Percentiles rank a stretch among this genome's conserved stretches.
Evolutionary conservation across 1,140 invertebrate genomes (phyloP).

Genomic region (Drosophila pectinifera): DNA sequence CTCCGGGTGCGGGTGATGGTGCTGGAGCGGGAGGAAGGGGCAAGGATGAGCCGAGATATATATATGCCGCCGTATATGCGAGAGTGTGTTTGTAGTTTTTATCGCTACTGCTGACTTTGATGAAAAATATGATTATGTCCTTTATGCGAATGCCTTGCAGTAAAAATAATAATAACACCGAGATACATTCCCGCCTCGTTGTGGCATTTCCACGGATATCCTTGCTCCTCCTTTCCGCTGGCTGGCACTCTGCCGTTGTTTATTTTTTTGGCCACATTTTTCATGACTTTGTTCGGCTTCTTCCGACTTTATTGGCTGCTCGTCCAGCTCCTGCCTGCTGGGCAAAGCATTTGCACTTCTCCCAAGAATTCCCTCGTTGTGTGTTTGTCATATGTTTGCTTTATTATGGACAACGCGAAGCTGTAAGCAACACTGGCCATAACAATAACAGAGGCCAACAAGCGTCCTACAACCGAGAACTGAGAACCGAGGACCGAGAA

Average conservation of each 20-base stretch:
- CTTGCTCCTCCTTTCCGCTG: conserved; percentile 19
- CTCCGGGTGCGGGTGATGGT: conserved; percentile 21
- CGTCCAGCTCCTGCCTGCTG: conserved; percentile 51
- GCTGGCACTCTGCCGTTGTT: conserved; percentile 38
- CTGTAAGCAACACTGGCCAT: conserved; percentile 72
- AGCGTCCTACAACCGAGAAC: conserved; percentile 19
- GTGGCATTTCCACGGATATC: conserved; percentile 35
- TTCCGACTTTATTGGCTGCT: conserved; percentile 73
- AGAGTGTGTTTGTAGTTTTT: conserved; percentile 74
- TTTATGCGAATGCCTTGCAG: conserved; percentile 83
- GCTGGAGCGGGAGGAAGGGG: background rate
- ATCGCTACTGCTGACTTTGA: conserved; percentile 82
- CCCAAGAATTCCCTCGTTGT: conserved; percentile 36
- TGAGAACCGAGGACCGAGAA: too few relatives aligned
- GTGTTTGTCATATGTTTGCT: conserved; percentile 76
- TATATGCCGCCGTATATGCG: conserved; percentile 25
- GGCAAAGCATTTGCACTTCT: conserved; percentile 51
- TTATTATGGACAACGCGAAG: conserved; percentile 71
- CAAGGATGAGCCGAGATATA: conserved; percentile 16
- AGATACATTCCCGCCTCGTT: conserved; percentile 41
- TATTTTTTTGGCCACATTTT: conserved; percentile 74
- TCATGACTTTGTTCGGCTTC: conserved; percentile 75
- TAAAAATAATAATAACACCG: conserved; percentile 83
- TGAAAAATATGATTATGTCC: conserved; percentile 84
- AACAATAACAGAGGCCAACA: conserved; percentile 72